Percentiles rank a stretch among this genome's conserved stretches.
phyloP scores from a whole-genome alignment of 1,140 invertebrate genomes.

The Drosophila miranda region DNA sequence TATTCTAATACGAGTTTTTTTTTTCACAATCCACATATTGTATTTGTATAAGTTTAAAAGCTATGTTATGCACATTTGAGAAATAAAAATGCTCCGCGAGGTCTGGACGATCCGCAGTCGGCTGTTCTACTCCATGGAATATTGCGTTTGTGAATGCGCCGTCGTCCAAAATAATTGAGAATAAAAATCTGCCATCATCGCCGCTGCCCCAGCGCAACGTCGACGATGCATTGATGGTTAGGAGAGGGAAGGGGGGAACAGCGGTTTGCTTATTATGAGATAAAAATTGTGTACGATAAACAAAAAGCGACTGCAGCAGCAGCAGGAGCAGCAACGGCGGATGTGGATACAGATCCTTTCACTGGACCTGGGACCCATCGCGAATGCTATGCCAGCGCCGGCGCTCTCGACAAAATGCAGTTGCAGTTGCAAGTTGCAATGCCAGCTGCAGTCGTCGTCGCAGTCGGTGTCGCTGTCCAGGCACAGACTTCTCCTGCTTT shows the following conservation, averaged over 20 bases:
- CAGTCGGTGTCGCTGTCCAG: constrained; percentile 3
- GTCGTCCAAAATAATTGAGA: constrained; percentile 67
- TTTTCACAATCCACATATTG: constrained; percentile 30
- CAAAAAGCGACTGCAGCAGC: constrained; percentile 56
- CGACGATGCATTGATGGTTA: constrained; percentile 25
- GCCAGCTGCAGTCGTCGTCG: constrained; percentile 34
- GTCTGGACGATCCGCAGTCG: constrained; percentile 73
- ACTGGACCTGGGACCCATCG: constrained; percentile 11
- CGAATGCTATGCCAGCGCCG: constrained; percentile 17
- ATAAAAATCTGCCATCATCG: constrained; percentile 60
- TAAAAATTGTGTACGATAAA: constrained; percentile 74
- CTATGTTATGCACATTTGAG: constrained; percentile 65
- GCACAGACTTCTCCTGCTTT: constrained; percentile 12
- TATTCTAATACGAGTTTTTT: too few relatives aligned
- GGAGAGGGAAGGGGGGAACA: constrained; percentile 30
- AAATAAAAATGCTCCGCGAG: constrained; percentile 76
- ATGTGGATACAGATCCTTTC: constrained; percentile 36
- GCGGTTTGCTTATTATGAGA: constrained; percentile 77
- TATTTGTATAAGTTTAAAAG: constrained; percentile 1
- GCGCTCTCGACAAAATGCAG: constrained; percentile 35
- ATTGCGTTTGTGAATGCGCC: constrained; percentile 61
- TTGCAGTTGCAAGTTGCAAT: constrained; percentile 35
- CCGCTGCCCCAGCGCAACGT: constrained; percentile 38
- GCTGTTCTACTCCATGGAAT: constrained; percentile 77
- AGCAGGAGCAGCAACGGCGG: constrained; percentile 7